A percentile compares a stretch with the other conserved stretches of the same genome.
phyloP scores from a whole-genome alignment of 2,797 vertebrate genomes.

The Triplophysa yarkandensis region DNA sequence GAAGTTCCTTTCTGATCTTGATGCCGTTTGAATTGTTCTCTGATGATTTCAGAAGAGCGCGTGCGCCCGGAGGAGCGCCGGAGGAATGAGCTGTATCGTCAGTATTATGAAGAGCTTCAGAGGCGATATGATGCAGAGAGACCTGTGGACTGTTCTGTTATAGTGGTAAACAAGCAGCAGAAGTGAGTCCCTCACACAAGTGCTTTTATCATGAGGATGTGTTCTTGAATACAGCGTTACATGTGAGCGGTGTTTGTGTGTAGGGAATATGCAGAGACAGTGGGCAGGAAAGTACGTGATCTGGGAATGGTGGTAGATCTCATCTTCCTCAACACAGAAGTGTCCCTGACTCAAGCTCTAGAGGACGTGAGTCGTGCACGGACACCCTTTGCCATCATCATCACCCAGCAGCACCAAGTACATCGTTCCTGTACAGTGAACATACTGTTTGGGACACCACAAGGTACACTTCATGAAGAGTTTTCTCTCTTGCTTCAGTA shows the following conservation, averaged over 20 bases:
- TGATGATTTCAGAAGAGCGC: constrained; percentile 26
- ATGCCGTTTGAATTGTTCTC: background rate
- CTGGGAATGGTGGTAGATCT: constrained; percentile 98
- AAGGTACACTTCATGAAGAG: constrained; percentile 77
- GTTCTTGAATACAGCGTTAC: background rate
- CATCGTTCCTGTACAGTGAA: constrained; percentile 98
- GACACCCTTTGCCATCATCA: constrained; percentile 97
- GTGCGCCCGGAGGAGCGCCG: constrained; percentile 77
- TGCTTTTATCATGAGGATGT: background rate
- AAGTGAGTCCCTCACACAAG: constrained; percentile 83
- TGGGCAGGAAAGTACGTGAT: constrained; percentile 93
- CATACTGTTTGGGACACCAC: constrained; percentile 96
- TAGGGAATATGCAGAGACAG: constrained; percentile 95
- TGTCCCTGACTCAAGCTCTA: constrained; percentile 93
- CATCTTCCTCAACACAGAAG: constrained; percentile 98
- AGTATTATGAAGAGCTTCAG: constrained; percentile 97
- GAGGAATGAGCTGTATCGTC: constrained; percentile 92
- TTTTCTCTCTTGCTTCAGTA: background rate
- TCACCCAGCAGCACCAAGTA: constrained; percentile 97
- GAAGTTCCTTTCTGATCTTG: background rate
- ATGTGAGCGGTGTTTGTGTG: background rate
- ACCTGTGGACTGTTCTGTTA: constrained; percentile 96
- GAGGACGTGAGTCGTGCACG: constrained; percentile 93
- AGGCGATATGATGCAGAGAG: constrained; percentile 89
- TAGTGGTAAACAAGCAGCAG: constrained; percentile 95